These are phyloP conservation scores for Gymnocephalus cernua DNA, from an alignment of 2,113 vertebrate genomes.

Conservation along the genomic window DNA sequence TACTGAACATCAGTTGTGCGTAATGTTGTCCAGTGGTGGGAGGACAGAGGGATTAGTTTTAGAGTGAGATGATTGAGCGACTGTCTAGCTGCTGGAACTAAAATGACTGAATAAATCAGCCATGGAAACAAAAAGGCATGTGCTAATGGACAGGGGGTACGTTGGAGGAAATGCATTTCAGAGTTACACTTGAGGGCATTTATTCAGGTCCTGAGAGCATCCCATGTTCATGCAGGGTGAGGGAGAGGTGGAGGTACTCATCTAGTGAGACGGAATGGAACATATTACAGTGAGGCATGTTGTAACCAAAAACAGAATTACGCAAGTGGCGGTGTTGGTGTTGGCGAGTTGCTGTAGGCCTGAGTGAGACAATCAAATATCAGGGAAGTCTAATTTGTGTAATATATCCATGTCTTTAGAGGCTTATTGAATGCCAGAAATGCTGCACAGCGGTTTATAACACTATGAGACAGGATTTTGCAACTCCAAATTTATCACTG, in stretches of 20 bases:
- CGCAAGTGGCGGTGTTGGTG: not conserved
- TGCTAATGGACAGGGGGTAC: slow-evolving; percentile 75
- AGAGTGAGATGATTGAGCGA: slow-evolving; percentile 66
- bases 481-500: not conserved
- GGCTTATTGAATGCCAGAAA: not conserved
- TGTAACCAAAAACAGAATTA: not conserved
- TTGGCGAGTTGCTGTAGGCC: not conserved
- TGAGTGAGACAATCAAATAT: too few relatives aligned
- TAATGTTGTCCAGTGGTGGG: slow-evolving; percentile 47
- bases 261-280: slow-evolving; percentile 23
- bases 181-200: slow-evolving; percentile 47
- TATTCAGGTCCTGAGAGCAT: slow-evolving; percentile 42
- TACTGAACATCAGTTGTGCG: slow-evolving; percentile 44
- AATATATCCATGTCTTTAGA: not conserved
- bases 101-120: slow-evolving; percentile 82
- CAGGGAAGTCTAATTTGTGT: not conserved
- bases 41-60: slow-evolving; percentile 78
- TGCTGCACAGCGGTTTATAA: not conserved
- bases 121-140: slow-evolving; percentile 69
- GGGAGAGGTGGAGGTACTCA: slow-evolving; percentile 14
- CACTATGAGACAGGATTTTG: not conserved
- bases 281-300: not conserved
- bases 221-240: slow-evolving; percentile 11
- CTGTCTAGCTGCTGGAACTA: slow-evolving; percentile 58
- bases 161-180: slow-evolving; percentile 51